Evolutionary conservation across 2,888 invertebrate genomes (phyloP), one percentile per base, ranked within the genome.

Genomic region (Schizaphis graminum): DNA sequence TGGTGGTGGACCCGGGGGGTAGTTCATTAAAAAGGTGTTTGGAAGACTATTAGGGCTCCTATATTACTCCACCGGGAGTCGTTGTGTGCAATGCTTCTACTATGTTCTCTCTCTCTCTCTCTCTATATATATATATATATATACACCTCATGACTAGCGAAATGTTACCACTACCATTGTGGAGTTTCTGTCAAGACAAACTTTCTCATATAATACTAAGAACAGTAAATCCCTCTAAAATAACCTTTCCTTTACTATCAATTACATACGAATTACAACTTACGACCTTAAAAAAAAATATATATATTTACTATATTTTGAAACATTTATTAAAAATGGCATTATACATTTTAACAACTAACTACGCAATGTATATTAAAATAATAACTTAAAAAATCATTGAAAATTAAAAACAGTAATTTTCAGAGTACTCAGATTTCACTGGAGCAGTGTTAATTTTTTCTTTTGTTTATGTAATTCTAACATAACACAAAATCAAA

Each of bases 21-120:
- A 97, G 97, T 97, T 97, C 97, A 97, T 97, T 97, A 97, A 97
- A 97, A 97, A 97, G 97, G 97, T 97, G 97, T 97, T 97, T 97
- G 97, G 96, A 96, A 96, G 96, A 97, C 97, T 97, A 97, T 97
- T 97, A 97, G 96, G 97, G 97, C 96, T 96, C 96, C 96, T 96
- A 96, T 96, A 96, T 96, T 96, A 96, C 96, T 96, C 96, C 96
- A 96, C 95, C 95, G 96, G 96, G 96, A 96, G 96, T 96, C 96
- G 96, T 96, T 89, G 92, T 53, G 92, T 28, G 87, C 92, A 92
- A 92, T 91, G 86, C 91, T 86, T 61, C 86, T 57, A 47, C 86
- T 49, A 92, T 77, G 89, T 93, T 67, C 67, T 92, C 49, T 47
- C 7, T 47, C 13, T 49, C 1, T 11, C 1, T n/a, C n/a, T n/a